Evolutionary conservation across 2,888 invertebrate species (phyloP), one percentile per base, ranked within the genome.

Genomic region (Agonopterix subpropinquella): DNA sequence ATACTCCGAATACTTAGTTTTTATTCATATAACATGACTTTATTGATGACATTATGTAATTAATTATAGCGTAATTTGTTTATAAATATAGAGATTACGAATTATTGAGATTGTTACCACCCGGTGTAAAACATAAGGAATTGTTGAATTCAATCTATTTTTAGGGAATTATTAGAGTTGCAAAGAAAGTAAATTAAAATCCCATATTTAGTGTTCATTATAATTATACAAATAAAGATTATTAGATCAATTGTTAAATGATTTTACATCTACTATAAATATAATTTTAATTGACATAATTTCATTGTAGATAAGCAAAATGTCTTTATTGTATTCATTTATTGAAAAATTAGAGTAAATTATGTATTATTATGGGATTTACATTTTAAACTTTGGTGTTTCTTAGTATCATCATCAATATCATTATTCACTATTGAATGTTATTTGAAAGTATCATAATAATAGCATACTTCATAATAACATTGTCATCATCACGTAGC

Each of bases 71-170:
- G 59, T 85, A 80, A 78, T 81, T 81, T 82, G 78, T 78, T 83
- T 83, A 72, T 84, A 75, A 77, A 78, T 75, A 66, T 80, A 84
- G 83, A 81, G 76, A 80, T 82, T 80, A 81, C 73, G 77, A 76
- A 77, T 77, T 75, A 77, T 76, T 75, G 82, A 84, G 85, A 86
- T 86, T 84, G 86, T 87, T 85, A 86, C 86, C 85, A 84, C 77
- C 83, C 77, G 84, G 83, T 77, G 65, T 79, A 80, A 65, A 71
- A 66, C 57, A 52, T 70, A 71, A 66, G 70, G 65, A 70, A 69
- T 69, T 73, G 65, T 72, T 71, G 66, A 70, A 72, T 67, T 70
- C 62, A 64, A 72, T 64, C 58, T 67, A 73, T 63, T 61, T 64
- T 64, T 66, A 64, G 63, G 62, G 54, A 61, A 65, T 73, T 73